Evolutionary conservation across 2,888 invertebrate species (phyloP), one percentile per base, ranked within the genome.

Genomic region (Deladenus siricidicola): DNA sequence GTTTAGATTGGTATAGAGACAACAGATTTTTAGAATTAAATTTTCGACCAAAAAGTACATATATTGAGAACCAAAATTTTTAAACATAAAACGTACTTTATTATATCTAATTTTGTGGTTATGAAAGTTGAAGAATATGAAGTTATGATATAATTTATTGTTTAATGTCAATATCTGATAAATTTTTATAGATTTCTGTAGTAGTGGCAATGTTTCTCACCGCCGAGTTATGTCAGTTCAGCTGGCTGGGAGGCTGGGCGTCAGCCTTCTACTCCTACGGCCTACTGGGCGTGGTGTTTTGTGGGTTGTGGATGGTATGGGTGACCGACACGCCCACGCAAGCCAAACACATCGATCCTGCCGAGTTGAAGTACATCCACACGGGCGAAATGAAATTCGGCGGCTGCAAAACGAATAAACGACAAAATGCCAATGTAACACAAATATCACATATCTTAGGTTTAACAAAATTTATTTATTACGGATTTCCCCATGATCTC

Each of bases 231-330:
- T 77, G 77, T 60, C 76, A 77, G 55, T 54, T 75, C 26, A 66
- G 69, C 19, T 66, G 65, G 52, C 60, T 73, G 10, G 73, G 70
- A 44, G 77, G 77, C 44, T 77, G 77, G 77, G 70, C 75, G n/a
- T 70, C 73, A 58, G 74, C 77, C 4, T 77, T 77, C 64, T 76
- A 77, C 59, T 60, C 69, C 21, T 77, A 77, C 58, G 74, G 73
- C 10, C 53, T 74, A 4, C 59, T 71, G 34, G 76, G 76, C 6
- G 63, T 71, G 19, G 53, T 70, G 14, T 66, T 76, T 49, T 75
- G 73, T 49, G 48, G 70, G 28, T 45, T 70, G 26, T 76, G 76
- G 76, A 58, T 63, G 53, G 24, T 66, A 8, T 60, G 65, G 26
- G 75, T 76, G 0, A 59, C 60, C 26, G 74, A 76, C 56, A 64